Conservation (phyloP, 1,140 invertebrate species). For the Drosophila kohkoa region DNA sequence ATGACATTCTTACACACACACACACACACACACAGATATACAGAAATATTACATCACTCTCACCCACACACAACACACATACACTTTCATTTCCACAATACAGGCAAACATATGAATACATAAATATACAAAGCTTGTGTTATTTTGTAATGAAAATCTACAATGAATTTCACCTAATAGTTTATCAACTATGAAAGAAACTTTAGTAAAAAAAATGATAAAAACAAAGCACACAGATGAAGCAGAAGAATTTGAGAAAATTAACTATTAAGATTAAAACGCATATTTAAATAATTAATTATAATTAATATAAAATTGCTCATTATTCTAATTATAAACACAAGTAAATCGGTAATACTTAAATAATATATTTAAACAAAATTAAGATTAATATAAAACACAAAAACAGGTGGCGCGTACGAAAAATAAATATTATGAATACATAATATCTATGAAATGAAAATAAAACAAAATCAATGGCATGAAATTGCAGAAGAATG, state of each 20-base stretch:
- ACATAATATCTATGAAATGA: constrained; percentile 53
- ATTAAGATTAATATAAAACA: constrained; percentile 61
- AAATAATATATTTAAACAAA: constrained; percentile 69
- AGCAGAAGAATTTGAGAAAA: constrained; percentile 41
- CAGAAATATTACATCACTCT: constrained; percentile 3
- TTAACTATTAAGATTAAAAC: constrained; percentile 64
- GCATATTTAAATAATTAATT: constrained; percentile 72
- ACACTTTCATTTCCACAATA: constrained; percentile 1
- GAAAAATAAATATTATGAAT: constrained; percentile 65
- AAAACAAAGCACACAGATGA: neutral
- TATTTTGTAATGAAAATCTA: constrained; percentile 71
- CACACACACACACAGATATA: constrained; percentile 6
- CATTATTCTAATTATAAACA: constrained; percentile 77
- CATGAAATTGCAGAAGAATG: constrained; percentile 40
- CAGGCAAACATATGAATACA: constrained; percentile 37
- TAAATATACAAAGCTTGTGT: constrained; percentile 48
- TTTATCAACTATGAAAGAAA: constrained; percentile 54
- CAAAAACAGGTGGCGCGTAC: constrained; percentile 61
- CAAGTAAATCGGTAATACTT: constrained; percentile 72
- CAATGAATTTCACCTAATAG: constrained; percentile 70
- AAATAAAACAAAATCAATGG: constrained; percentile 36
- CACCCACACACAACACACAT: constrained; percentile 19
- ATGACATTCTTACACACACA: constrained; percentile 30
- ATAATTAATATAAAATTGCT: constrained; percentile 79
- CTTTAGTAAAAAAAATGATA: constrained; percentile 28